Percentiles rank a stretch among this genome's conserved stretches.
phyloP scores from a whole-genome alignment of 2,888 invertebrate species.

The Tetragonisca angustula region DNA sequence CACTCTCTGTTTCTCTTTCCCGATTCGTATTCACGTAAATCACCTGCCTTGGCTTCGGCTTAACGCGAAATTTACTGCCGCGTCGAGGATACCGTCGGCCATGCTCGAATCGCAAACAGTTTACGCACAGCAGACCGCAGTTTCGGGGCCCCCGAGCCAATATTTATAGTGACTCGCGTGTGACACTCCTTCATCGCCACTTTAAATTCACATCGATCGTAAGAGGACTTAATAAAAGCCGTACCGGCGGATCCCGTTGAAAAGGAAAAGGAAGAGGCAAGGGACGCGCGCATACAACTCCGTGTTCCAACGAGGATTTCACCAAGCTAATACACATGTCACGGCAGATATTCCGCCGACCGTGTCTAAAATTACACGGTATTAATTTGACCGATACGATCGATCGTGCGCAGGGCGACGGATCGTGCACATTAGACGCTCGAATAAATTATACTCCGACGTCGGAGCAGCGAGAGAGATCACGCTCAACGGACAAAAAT shows the following conservation, averaged over 20 bases:
- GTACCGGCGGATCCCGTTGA: background rate
- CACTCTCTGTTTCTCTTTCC: slow-evolving; percentile 48
- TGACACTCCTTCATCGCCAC: slow-evolving; percentile 49
- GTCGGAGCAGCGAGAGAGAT: slow-evolving; percentile 59
- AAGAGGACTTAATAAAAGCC: slow-evolving; percentile 23
- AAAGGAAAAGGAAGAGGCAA: slow-evolving; percentile 5
- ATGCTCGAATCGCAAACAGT: slow-evolving; percentile 70
- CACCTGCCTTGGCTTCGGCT: slow-evolving; percentile 75
- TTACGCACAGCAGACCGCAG: slow-evolving; percentile 60
- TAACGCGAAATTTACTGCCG: slow-evolving; percentile 78
- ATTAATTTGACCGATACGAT: slow-evolving; percentile 62
- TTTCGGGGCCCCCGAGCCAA: slow-evolving; percentile 37
- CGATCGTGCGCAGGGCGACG: slow-evolving; percentile 19
- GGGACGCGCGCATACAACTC: background rate
- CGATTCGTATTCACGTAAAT: slow-evolving; percentile 75
- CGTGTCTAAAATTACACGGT: slow-evolving; percentile 47
- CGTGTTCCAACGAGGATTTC: background rate
- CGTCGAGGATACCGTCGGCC: slow-evolving; percentile 66
- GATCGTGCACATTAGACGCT: slow-evolving; percentile 1
- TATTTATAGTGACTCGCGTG: slow-evolving; percentile 58
- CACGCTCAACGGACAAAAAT: slow-evolving; percentile 45
- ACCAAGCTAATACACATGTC: slow-evolving; percentile 37
- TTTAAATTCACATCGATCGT: slow-evolving; percentile 57
- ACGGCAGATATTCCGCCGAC: slow-evolving; percentile 14
- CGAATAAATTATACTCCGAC: slow-evolving; percentile 31